Evolutionary conservation across 2,888 invertebrate species (phyloP).

Genomic region (Hermaeophaga mercurialis): DNA sequence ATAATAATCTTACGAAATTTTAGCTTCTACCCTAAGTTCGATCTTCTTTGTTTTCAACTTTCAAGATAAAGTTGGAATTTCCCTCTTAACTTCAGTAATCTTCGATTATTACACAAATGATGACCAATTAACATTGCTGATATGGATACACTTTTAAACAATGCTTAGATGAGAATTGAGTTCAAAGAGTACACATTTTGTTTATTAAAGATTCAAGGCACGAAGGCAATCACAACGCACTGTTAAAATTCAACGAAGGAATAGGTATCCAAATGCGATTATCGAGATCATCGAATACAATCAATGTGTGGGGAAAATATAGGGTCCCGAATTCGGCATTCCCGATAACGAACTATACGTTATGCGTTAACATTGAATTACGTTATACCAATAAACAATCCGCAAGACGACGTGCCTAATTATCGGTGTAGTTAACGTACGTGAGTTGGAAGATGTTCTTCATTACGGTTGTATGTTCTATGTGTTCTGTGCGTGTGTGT

Average conservation of each 20-base stretch:
- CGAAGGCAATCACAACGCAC: slow-evolving; percentile 4
- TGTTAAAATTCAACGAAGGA: slow-evolving; percentile 7
- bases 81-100: no score
- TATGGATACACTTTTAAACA: no score
- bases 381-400: slow-evolving; percentile 34
- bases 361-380: slow-evolving; percentile 21
- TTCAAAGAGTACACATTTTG: no score
- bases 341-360: slow-evolving; percentile 17
- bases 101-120: no score
- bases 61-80: no score
- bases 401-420: slow-evolving; percentile 32
- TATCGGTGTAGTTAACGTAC: slow-evolving; percentile 32
- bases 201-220: slow-evolving; percentile 11
- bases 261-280: slow-evolving; percentile 7
- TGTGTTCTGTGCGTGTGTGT: slow-evolving; percentile 1
- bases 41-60: no score
- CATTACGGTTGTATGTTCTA: slow-evolving; percentile 6
- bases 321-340: slow-evolving; percentile 26
- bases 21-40: no score
- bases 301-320: no score
- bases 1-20: no score
- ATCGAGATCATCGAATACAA: slow-evolving; percentile 7
- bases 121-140: no score
- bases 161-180: no score
- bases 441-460: slow-evolving; percentile 26